Conservation (phyloP, 2,797 vertebrate species). For the Crenichthys baileyi region DNA sequence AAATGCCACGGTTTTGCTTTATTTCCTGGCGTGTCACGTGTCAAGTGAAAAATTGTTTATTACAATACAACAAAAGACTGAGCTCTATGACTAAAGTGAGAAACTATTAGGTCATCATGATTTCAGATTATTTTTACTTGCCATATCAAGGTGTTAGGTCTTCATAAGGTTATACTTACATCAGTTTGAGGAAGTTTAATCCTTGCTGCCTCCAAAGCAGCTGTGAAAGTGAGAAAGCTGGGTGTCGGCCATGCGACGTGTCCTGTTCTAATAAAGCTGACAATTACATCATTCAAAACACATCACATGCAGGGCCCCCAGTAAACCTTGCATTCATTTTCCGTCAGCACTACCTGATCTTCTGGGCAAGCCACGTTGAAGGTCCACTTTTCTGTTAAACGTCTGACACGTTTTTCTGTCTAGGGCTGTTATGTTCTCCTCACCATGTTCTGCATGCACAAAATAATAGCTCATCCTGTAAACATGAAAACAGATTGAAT, state of each 20-base stretch:
- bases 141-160: conserved; percentile 9
- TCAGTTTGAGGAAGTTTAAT: conserved; percentile 35
- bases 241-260: conserved; percentile 41
- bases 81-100: conserved; percentile 17
- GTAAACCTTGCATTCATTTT: conserved; percentile 47
- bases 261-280: conserved; percentile 40
- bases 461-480: conserved; percentile 77
- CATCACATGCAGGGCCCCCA: conserved; percentile 17
- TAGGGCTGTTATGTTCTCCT: conserved; percentile 21
- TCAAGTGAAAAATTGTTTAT: conserved; percentile 16
- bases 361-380: conserved; percentile 21
- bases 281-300: conserved; percentile 59
- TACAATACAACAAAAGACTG: conserved; percentile 25
- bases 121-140: conserved; percentile 31
- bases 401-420: conserved; percentile 42
- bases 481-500: conserved; percentile 81
- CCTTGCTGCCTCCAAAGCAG: conserved; percentile 22
- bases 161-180: conserved; percentile 41
- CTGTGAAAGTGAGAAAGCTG: conserved; percentile 45
- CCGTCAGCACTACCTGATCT: conserved; percentile 33
- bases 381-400: conserved; percentile 40
- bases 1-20: conserved; percentile 43
- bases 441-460: conserved; percentile 53
- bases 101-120: conserved; percentile 41
- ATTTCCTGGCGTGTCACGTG: conserved; percentile 8